A percentile compares a stretch with the other conserved stretches of the same genome.
Evolutionary conservation across 2,113 vertebrate genomes (phyloP).

Genomic region (Leucoraja erinaceus): DNA sequence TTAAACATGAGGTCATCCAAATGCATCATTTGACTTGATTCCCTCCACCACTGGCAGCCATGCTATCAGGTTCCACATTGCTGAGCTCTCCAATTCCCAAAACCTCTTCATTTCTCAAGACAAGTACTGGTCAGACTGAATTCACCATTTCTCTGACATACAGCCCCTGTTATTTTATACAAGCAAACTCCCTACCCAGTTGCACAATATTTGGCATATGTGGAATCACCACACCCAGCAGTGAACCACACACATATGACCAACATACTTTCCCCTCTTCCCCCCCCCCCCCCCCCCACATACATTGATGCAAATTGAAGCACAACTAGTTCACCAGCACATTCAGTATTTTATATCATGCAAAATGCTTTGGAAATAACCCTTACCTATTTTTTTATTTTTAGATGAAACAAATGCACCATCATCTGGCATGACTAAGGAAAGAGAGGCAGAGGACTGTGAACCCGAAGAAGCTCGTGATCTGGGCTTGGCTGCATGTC

Average conservation of each 20-base stretch:
- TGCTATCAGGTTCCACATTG: too few relatives aligned
- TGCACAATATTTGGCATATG: background rate
- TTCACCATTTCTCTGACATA: background rate
- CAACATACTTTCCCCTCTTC: too few relatives aligned
- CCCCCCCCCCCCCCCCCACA: too few relatives aligned
- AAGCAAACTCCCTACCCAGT: background rate
- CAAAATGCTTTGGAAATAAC: background rate
- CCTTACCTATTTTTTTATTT: constrained; percentile 75
- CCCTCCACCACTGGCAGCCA: too few relatives aligned
- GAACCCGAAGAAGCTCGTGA: constrained; percentile 50
- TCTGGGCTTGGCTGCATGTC: constrained; percentile 58
- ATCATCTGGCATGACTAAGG: constrained; percentile 50
- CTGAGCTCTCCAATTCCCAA: too few relatives aligned
- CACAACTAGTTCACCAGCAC: background rate
- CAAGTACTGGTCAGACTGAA: background rate
- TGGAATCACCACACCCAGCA: background rate
- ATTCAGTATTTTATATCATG: background rate
- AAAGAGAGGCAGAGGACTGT: constrained; percentile 50
- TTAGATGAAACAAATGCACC: constrained; percentile 52
- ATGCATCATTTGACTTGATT: too few relatives aligned
- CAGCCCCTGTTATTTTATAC: background rate
- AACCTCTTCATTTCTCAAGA: background rate
- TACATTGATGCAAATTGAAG: background rate
- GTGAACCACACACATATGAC: too few relatives aligned
- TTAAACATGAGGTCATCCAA: too few relatives aligned